These are phyloP conservation scores for Atherinomorus stipes DNA, from an alignment of 2,113 vertebrate species.

Conservation along the genomic window DNA sequence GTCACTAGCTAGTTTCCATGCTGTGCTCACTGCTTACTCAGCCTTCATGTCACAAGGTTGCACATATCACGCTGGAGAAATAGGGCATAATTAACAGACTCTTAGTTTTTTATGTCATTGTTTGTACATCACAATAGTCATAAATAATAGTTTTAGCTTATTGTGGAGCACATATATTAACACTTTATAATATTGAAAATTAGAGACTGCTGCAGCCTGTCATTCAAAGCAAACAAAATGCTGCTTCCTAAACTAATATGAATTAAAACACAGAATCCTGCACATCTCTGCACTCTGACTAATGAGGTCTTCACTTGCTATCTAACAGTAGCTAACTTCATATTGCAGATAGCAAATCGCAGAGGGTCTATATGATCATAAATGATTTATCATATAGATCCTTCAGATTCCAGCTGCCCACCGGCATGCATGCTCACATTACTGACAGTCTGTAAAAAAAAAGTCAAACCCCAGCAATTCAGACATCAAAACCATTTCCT, in stretches of 20 bases:
- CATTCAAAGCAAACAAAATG: not conserved
- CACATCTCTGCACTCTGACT: no score
- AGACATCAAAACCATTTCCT: slow-evolving; percentile 43
- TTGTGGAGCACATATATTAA: not conserved
- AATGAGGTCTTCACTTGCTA: no score
- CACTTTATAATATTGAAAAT: no score
- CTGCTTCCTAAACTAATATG: no score
- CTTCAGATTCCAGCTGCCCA: slow-evolving; percentile 50
- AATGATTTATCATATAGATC: slow-evolving; percentile 57
- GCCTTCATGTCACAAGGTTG: not conserved
- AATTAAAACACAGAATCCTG: no score
- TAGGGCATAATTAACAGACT: not conserved
- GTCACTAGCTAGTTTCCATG: not conserved
- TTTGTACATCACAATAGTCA: not conserved
- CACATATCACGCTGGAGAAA: slow-evolving; percentile 6
- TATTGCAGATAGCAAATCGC: slow-evolving; percentile 11
- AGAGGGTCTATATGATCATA: slow-evolving; percentile 22
- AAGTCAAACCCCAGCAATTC: slow-evolving; percentile 55
- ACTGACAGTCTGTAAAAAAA: slow-evolving; percentile 34
- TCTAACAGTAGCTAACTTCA: no score
- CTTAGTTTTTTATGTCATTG: not conserved
- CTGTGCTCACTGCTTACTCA: not conserved
- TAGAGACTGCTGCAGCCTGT: no score
- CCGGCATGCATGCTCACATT: slow-evolving; percentile 31
- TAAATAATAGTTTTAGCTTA: not conserved